These are phyloP conservation scores for Diachrysia chrysitis DNA, from an alignment of 2,888 invertebrate genomes.

Conservation along the genomic window DNA sequence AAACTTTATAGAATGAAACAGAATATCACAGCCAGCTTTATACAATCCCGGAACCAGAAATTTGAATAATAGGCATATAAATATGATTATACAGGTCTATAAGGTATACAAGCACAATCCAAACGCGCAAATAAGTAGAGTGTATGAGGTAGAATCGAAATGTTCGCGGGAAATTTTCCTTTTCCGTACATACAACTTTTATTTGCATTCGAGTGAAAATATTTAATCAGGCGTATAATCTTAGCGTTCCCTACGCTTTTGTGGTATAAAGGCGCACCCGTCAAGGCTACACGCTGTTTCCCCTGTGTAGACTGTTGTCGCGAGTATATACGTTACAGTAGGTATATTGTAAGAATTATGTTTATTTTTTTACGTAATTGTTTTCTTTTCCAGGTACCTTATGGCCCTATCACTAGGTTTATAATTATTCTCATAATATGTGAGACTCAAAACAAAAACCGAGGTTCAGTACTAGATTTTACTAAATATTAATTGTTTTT, in stretches of 20 bases:
- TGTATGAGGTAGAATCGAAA: constrained; percentile 69
- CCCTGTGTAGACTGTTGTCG: constrained; percentile 35
- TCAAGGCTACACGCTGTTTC: constrained; percentile 60
- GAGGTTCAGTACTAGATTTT: too few species aligned
- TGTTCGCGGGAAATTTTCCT: constrained; percentile 74
- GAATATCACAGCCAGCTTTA: constrained; percentile 37
- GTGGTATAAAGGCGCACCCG: constrained; percentile 76
- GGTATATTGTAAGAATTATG: too few species aligned
- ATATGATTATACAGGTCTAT: constrained; percentile 15
- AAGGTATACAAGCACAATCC: constrained; percentile 56
- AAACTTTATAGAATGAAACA: constrained; percentile 37
- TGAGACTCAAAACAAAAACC: too few species aligned
- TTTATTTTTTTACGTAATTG: too few species aligned
- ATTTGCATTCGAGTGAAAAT: constrained; percentile 88
- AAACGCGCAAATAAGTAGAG: constrained; percentile 64
- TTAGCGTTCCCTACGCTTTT: constrained; percentile 81
- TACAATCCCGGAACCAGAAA: constrained; percentile 38
- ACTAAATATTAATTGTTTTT: too few species aligned
- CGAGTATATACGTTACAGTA: background rate
- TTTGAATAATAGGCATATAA: constrained; percentile 44
- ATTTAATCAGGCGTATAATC: constrained; percentile 88
- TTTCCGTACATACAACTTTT: constrained; percentile 70
- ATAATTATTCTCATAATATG: too few species aligned
- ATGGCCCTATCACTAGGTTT: too few species aligned
- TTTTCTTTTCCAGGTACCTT: too few species aligned